Evolutionary conservation across 1,140 invertebrate genomes (phyloP).

Genomic region (Paralvinella palmiformis): DNA sequence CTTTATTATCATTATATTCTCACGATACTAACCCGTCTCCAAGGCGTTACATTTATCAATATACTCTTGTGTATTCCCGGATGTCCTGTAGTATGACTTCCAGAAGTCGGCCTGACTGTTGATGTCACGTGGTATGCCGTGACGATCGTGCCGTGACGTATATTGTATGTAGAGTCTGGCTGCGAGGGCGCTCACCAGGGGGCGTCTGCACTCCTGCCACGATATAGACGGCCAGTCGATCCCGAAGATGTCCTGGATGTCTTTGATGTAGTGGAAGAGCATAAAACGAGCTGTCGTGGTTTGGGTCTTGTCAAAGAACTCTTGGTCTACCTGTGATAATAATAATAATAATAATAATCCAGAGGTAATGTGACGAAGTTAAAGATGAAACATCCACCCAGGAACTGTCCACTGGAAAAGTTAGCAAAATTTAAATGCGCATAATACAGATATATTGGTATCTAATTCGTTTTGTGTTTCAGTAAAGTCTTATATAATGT

Average conservation of each 20-base stretch:
- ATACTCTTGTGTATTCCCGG: background rate
- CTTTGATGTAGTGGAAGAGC: background rate
- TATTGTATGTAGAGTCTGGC: constrained; percentile 29
- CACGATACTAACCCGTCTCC: too few species aligned
- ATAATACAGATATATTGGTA: too few species aligned
- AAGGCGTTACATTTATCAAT: background rate
- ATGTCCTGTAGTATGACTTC: constrained; percentile 11
- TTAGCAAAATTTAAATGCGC: too few species aligned
- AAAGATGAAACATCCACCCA: too few species aligned
- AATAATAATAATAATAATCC: background rate
- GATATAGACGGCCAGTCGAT: constrained; percentile 31
- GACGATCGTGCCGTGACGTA: too few species aligned
- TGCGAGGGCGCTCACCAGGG: constrained; percentile 36
- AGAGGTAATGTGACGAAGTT: too few species aligned
- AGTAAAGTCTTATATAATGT: too few species aligned
- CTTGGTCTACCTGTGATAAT: background rate
- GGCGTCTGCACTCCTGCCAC: constrained; percentile 34
- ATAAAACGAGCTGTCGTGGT: background rate
- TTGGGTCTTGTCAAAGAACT: background rate
- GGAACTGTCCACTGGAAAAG: too few species aligned
- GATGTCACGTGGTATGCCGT: background rate
- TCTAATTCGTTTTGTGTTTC: too few species aligned
- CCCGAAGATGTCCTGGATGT: constrained; percentile 25
- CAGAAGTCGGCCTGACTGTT: constrained; percentile 5
- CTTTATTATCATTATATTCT: too few species aligned